A percentile compares a stretch with the other conserved stretches of the same genome.
Conservation (phyloP, 2,113 vertebrate genomes). For the Pterocles orientalis region DNA sequence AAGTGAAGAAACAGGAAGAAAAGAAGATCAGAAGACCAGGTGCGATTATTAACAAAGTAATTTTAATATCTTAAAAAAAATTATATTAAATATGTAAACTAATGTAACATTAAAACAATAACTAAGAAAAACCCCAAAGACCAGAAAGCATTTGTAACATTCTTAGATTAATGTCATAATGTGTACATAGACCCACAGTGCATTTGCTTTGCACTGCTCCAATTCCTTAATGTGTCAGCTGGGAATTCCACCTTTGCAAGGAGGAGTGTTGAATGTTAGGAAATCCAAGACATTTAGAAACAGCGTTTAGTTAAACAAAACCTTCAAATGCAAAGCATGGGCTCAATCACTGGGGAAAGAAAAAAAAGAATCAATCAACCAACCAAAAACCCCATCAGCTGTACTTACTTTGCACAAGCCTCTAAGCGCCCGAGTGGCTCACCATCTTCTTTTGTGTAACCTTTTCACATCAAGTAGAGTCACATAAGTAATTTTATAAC, state of each 20-base stretch:
- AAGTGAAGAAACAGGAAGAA: background rate
- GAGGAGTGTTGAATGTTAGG: background rate
- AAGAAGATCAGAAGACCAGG: background rate
- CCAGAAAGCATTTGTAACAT: background rate
- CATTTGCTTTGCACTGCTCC: background rate
- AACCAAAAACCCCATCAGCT: background rate
- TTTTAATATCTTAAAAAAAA: background rate
- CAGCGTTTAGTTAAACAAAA: background rate
- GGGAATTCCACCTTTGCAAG: background rate
- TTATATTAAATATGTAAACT: background rate
- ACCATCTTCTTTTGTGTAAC: background rate
- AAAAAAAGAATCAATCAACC: background rate
- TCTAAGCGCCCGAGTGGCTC: constrained; percentile 70
- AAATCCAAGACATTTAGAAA: background rate
- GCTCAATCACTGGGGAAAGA: background rate
- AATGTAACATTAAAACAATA: background rate
- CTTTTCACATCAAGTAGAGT: background rate
- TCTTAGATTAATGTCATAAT: background rate
- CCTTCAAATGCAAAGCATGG: background rate
- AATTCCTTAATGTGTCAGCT: background rate
- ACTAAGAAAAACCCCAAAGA: background rate
- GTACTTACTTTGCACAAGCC: constrained; percentile 89
- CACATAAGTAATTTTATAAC: background rate
- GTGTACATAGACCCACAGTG: background rate
- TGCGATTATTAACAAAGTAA: background rate